Base-by-base conservation (phyloP, 2,888 invertebrate genomes). In the Spilosoma lubricipeda region DNA sequence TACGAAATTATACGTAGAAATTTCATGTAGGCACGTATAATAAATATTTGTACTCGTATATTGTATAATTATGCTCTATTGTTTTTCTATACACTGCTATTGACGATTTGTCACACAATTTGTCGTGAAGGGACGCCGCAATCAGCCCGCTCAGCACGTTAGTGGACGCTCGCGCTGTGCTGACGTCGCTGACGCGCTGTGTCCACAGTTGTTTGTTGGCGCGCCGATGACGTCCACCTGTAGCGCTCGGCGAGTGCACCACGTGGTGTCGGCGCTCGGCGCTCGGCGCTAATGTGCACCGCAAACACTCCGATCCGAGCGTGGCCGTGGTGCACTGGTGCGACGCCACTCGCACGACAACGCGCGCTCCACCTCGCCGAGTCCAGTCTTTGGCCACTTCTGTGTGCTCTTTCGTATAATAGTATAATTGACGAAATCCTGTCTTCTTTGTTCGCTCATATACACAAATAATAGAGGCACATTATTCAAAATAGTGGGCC, bases 271-370 rank as follows among this genome's bases (percentile, higher is more conserved):
- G 75, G 65, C 68, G 79, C 80, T 76, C n/a, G n/a, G n/a, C n/a
- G n/a, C n/a, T 39, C 68, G 75, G 65, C 68, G 79, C 80, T 76
- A 82, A 77, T 79, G 70, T 77, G 77, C 72, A 52, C 70, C 77
- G 80, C 72, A 70, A 78, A 81, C 81, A 73, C 33, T 67, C 23
- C 30, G 27, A 15, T 67, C 23, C 30, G 20, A 15, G 18, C 27
- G 59, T 59, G 59, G 3, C n/a, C n/a, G n/a, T n/a, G n/a, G n/a
- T n/a, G n/a, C n/a, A n/a, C n/a, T n/a, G n/a, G n/a, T n/a, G n/a
- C n/a, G n/a, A n/a, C 27, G 27, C 27, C 27, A 63, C 56, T n/a
- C 27, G 30, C 63, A 27, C 42, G 3, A 7, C 0, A 3, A 20
- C 64, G 48, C 48, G 56, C 52, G 27, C 18, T 0, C 30, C 2